Conservation (phyloP, 2,113 vertebrate genomes). For the Saiga tatarica region DNA sequence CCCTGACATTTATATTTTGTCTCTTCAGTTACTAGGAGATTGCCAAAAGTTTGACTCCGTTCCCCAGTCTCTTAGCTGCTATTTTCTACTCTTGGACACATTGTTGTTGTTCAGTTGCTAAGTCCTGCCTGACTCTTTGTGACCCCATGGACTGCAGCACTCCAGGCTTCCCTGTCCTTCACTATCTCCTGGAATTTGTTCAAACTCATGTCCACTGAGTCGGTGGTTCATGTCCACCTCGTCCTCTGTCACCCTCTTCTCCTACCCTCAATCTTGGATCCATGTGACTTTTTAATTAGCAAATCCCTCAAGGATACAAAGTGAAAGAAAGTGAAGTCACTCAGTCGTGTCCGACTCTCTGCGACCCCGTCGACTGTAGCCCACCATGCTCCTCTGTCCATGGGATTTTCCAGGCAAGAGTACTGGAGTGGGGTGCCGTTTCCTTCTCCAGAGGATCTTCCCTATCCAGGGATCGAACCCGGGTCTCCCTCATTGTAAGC, state of each 20-base stretch:
- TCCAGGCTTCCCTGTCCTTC: not conserved
- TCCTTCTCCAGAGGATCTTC: too few relatives aligned
- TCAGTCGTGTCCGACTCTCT: too few relatives aligned
- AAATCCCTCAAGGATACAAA: not conserved
- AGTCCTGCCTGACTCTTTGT: not conserved
- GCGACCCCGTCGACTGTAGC: too few relatives aligned
- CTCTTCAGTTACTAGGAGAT: not conserved
- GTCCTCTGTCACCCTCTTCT: not conserved
- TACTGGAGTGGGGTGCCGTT: too few relatives aligned
- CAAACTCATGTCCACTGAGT: not conserved
- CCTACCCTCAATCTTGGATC: not conserved
- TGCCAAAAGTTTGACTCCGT: not conserved
- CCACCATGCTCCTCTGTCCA: too few relatives aligned
- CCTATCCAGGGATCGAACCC: too few relatives aligned
- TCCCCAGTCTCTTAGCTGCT: not conserved
- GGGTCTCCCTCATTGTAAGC: too few relatives aligned
- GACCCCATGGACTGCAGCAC: not conserved
- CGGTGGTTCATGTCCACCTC: not conserved
- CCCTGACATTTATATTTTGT: not conserved
- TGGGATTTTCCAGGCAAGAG: too few relatives aligned
- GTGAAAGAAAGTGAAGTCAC: too few relatives aligned
- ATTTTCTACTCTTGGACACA: not conserved
- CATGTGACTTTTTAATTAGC: not conserved
- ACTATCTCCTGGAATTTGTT: not conserved
- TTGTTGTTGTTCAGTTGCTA: not conserved